A percentile compares a stretch with the other conserved stretches of the same genome.
Conservation (phyloP, 2,888 invertebrate genomes). For the Papilio gigon region DNA sequence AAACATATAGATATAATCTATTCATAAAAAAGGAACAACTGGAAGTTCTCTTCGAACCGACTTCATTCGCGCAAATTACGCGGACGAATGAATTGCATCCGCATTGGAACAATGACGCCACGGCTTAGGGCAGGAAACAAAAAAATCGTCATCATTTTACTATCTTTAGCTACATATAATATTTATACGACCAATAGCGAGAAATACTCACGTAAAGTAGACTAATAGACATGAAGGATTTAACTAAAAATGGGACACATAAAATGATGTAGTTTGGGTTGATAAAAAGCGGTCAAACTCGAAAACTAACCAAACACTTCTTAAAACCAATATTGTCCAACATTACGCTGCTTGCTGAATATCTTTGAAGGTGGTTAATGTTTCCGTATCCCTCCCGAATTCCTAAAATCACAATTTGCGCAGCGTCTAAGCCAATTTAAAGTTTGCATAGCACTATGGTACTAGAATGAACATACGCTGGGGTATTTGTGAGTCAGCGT, state of each 20-base stretch:
- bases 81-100: constrained; percentile 80
- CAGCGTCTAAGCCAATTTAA: background rate
- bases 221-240: constrained; percentile 13
- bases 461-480: constrained; percentile 64
- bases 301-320: background rate
- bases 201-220: constrained; percentile 24
- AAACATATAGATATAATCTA: constrained; percentile 44
- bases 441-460: too few relatives aligned
- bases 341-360: too few relatives aligned
- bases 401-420: too few relatives aligned
- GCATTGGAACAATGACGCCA: constrained; percentile 78
- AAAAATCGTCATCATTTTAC: constrained; percentile 71
- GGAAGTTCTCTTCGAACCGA: constrained; percentile 72
- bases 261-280: background rate
- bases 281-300: background rate
- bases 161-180: constrained; percentile 55
- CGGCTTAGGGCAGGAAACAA: constrained; percentile 67
- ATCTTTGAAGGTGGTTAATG: background rate
- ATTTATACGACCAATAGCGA: constrained; percentile 29
- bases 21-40: constrained; percentile 60
- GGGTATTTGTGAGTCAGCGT: constrained; percentile 75
- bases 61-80: constrained; percentile 79
- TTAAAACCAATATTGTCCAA: background rate
- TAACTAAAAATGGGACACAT: background rate
- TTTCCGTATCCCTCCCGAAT: background rate